Evolutionary conservation across 2,113 vertebrate genomes (phyloP), one percentile per base, ranked within the genome.

Genomic region (Cervus canadensis): DNA sequence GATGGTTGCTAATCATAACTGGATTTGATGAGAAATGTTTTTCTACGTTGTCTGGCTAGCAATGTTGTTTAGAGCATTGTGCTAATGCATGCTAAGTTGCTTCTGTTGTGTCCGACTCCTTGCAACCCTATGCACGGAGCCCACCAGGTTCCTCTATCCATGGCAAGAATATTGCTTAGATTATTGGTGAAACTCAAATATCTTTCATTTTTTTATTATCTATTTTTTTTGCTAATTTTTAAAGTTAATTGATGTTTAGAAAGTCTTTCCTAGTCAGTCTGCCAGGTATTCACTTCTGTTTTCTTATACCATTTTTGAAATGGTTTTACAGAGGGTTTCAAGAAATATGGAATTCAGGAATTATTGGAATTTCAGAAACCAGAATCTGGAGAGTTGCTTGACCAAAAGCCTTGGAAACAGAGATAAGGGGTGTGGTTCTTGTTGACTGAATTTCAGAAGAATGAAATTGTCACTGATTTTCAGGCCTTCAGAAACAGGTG

Each of bases 391-490:
- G 11, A 64, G 9, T 10, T 33, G 6, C 45, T 1, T 13, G 52
- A 43, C 33, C 25, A 1, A 9, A 3, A 17, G 7, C 79, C 21
- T 1, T 0, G 0, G 76, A 56, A 56, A 33, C n/a, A 17, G 2
- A 0, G 6, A n/a, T 14, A 9, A 40, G 3, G 23, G 50, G 10
- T 19, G 33, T 33, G 67, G 36, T 3, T 56, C 8, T 6, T 30
- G 5, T 2, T 7, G 26, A 30, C 0, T 62, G 21, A 45, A 43
- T 36, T 52, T 40, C 50, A 54, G n/a, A 54, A 9, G n/a, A 30
- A 23, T 14, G 11, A 48, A 19, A 16, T 4, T 45, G n/a, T 40
- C 62, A 5, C 62, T 8, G 25, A 74, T 4, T 0, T 1, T 23
- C 0, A 6, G 59, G 30, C 48, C 7, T 26, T 33, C 9, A 14